Evolutionary conservation across 1,140 invertebrate genomes (phyloP).

Genomic region (Bombus balteatus): DNA sequence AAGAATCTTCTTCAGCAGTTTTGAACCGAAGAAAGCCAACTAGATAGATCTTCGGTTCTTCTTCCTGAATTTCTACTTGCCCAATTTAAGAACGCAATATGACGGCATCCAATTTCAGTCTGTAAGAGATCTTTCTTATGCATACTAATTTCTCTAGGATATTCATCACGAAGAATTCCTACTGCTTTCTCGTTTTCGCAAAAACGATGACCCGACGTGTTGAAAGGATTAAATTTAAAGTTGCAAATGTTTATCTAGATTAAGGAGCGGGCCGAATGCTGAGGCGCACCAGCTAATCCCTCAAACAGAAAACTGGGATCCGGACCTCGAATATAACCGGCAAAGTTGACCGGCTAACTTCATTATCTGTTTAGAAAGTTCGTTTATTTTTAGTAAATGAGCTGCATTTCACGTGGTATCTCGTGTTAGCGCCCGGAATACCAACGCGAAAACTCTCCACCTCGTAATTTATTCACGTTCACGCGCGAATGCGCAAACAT

Average conservation of each 20-base stretch:
- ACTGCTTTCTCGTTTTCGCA: background rate
- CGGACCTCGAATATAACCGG: background rate
- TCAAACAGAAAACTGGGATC: slow-evolving; percentile 5
- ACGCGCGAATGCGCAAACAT: background rate
- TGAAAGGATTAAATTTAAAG: slow-evolving; percentile 27
- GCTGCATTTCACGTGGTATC: slow-evolving; percentile 14
- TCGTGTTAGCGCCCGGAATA: background rate
- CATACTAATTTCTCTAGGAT: background rate
- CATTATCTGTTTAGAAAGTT: slow-evolving; percentile 40
- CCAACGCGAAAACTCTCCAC: background rate
- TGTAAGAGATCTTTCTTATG: background rate
- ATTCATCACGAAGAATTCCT: background rate
- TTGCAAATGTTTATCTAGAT: slow-evolving; percentile 41
- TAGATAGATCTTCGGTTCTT: background rate
- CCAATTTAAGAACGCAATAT: background rate
- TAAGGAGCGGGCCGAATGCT: background rate
- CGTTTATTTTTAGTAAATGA: slow-evolving; percentile 35
- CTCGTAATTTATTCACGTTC: slow-evolving; percentile 30
- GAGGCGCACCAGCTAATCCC: background rate
- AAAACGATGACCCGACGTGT: background rate
- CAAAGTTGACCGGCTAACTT: slow-evolving; percentile 28
- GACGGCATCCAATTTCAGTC: background rate
- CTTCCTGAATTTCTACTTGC: background rate
- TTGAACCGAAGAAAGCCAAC: background rate
- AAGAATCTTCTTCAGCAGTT: background rate